Evolutionary conservation across 2,113 vertebrate species (phyloP), one percentile per base, ranked within the genome.

Genomic region (Rhinichthys klamathensis): DNA sequence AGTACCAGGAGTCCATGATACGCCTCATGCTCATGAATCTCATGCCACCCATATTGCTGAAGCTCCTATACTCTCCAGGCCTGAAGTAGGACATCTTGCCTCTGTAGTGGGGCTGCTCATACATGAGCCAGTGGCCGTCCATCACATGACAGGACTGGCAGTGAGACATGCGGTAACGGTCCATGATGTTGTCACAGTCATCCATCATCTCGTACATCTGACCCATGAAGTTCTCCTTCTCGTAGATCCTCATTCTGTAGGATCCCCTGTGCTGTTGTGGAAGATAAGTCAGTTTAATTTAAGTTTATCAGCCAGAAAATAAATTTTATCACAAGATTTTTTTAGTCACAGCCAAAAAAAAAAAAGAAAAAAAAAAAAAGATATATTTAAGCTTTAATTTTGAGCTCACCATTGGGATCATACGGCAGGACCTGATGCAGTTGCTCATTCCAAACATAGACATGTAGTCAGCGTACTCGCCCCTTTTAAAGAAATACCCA

Each of bases 51-150:
- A 38, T 21, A 61, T 79, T 79, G 12, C 80, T 93, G 90, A 93
- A 92, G 90, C 70, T 93, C 87, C 85, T 91, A 91, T 94, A 91
- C 90, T 94, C 93, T 44, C 92, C 92, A 9, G 93, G 93, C 87
- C 88, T 92, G 86, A 93, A 9, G 90, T 93, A 92, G 84, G 86
- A 88, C 92, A 89, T 87, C 85, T 5, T 92, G 89, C 93, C 89
- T 87, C 86, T 90, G 87, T 90, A 91, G 84, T 90, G 25, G 73
- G 92, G 86, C 58, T 89, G 88, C 41, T 92, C 91, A 56, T 92
- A 91, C 65, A 92, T 85, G 74, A 89, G 84, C 92, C 92, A 92
- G 86, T 92, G 89, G 49, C 92, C 92, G 15, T 93, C 91, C 89
- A 92, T 92, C 65, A 93, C 90, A 23, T 91, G 72, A 58, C 90